A percentile compares a stretch with the other conserved stretches of the same genome.
phyloP scores from a whole-genome alignment of 2,113 vertebrate species.

The Blennius ocellaris region DNA sequence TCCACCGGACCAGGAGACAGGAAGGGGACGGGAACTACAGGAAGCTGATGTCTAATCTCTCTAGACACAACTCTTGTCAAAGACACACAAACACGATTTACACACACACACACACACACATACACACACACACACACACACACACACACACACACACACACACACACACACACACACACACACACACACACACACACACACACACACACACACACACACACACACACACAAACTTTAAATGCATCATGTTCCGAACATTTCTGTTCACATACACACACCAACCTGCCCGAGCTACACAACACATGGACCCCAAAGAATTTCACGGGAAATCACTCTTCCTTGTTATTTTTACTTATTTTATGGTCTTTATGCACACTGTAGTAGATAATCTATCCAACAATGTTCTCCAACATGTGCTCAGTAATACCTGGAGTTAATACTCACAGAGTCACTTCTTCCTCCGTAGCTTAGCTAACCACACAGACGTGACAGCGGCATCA shows the following conservation, averaged over 20 bases:
- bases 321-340: conserved; percentile 18
- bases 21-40: conserved; percentile 70
- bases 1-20: conserved; percentile 64
- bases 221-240: background rate
- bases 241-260: conserved; percentile 17
- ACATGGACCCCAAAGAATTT: conserved; percentile 5
- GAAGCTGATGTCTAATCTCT: conserved; percentile 72
- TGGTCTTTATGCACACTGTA: conserved; percentile 2
- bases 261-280: conserved; percentile 11
- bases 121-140: conserved; percentile 24
- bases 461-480: conserved; percentile 11
- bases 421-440: conserved; percentile 8
- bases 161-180: conserved; percentile 45
- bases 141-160: conserved; percentile 64
- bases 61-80: conserved; percentile 73
- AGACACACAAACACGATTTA: conserved; percentile 57
- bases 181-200: conserved; percentile 52
- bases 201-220: conserved; percentile 61
- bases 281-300: conserved; percentile 4
- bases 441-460: conserved; percentile 3
- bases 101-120: conserved; percentile 30
- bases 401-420: background rate
- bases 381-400: conserved; percentile 3
- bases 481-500: background rate
- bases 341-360: conserved; percentile 3